A percentile compares a stretch with the other conserved stretches of the same genome.
Evolutionary conservation across 2,888 invertebrate genomes (phyloP).

Genomic region (Eretmocerus hayati): DNA sequence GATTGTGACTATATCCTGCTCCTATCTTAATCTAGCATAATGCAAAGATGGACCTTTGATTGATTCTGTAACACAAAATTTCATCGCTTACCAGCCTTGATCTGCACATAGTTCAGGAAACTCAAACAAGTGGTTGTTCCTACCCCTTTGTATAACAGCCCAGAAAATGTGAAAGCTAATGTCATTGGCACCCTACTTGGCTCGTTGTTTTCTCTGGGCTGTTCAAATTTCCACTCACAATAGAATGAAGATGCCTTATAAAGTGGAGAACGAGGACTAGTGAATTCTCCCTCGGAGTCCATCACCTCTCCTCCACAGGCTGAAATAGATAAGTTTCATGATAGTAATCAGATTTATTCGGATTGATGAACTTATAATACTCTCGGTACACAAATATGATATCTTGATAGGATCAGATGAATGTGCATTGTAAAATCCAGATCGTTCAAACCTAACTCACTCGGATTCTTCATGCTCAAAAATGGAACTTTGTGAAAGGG

Average conservation of each 20-base stretch:
- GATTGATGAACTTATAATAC: too few relatives aligned
- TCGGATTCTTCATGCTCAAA: too few relatives aligned
- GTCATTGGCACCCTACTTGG: conserved; percentile 24
- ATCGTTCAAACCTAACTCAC: too few relatives aligned
- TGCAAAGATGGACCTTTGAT: too few relatives aligned
- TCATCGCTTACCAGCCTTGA: conserved; percentile 15
- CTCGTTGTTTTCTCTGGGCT: conserved; percentile 23
- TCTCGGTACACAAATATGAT: too few relatives aligned
- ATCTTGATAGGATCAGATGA: too few relatives aligned
- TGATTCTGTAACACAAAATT: too few relatives aligned
- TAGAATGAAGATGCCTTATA: conserved; percentile 34
- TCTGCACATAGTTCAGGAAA: conserved; percentile 6
- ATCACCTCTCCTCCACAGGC: conserved; percentile 38
- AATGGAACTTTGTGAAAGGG: too few relatives aligned
- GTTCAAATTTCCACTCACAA: conserved; percentile 36
- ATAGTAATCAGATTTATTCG: too few relatives aligned
- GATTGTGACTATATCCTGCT: too few relatives aligned
- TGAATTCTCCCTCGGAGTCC: conserved; percentile 27
- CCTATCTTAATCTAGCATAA: too few relatives aligned
- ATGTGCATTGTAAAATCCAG: too few relatives aligned
- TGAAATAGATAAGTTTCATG: conserved; percentile 19
- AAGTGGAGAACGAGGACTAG: conserved; percentile 25
- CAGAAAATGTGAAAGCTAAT: conserved; percentile 31
- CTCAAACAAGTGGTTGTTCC: conserved; percentile 1
- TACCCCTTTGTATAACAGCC: conserved; percentile 23